Evolutionary conservation across 1,140 invertebrate genomes (phyloP).

Genomic region (Papilio machaon): DNA sequence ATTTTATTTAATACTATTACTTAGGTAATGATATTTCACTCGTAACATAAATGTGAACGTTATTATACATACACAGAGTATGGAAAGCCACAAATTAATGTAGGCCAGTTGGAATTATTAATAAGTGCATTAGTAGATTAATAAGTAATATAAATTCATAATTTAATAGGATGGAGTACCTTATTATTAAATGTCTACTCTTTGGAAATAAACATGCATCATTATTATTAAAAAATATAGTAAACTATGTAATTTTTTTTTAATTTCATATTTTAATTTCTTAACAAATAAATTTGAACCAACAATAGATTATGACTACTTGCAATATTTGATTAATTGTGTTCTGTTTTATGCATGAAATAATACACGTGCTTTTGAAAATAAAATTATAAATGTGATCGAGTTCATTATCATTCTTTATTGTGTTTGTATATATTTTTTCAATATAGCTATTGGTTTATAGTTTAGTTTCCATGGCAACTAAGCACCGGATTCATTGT

Average conservation of each 20-base stretch:
- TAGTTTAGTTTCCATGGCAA: neutral
- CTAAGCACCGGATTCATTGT: neutral
- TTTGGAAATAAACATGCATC: neutral
- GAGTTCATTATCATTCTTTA: neutral
- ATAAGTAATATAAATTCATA: neutral
- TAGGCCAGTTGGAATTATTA: neutral
- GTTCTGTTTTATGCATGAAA: neutral
- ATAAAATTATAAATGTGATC: neutral
- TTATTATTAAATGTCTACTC: neutral
- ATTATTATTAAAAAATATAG: too few species aligned
- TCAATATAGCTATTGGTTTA: neutral
- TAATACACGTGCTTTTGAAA: neutral
- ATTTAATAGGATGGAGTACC: neutral
- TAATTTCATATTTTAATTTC: too few species aligned
- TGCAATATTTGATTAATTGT: neutral
- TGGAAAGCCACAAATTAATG: neutral
- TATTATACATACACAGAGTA: neutral
- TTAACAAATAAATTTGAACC: neutral
- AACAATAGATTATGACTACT: neutral
- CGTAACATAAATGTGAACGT: neutral
- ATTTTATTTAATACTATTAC: neutral
- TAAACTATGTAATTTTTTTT: too few species aligned
- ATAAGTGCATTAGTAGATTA: constrained; percentile 2
- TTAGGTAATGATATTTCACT: neutral
- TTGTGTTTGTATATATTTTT: neutral